Conservation (phyloP, 2,797 vertebrate species). For the Coreius guichenoti region DNA sequence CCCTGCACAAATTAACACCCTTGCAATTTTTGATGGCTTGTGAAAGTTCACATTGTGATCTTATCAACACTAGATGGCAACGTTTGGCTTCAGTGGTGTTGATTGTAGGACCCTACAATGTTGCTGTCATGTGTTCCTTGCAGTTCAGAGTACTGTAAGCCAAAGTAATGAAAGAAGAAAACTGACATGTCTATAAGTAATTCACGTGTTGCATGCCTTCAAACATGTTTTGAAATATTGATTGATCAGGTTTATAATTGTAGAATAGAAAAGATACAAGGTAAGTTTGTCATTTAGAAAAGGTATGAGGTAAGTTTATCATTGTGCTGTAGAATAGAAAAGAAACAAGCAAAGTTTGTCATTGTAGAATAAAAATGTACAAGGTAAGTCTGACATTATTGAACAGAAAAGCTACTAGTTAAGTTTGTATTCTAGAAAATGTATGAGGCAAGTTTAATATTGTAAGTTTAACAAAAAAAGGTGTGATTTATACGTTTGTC, state of each 20-base stretch:
- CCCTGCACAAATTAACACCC: constrained; percentile 67
- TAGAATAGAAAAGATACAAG: background rate
- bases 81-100: constrained; percentile 59
- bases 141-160: constrained; percentile 71
- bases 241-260: background rate
- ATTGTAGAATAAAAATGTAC: background rate
- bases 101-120: constrained; percentile 46
- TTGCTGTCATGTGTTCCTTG: constrained; percentile 70
- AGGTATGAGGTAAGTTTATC: background rate
- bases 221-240: constrained; percentile 2
- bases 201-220: constrained; percentile 16
- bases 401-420: background rate
- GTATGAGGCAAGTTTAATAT: background rate
- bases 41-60: constrained; percentile 62
- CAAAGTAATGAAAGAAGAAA: constrained; percentile 37
- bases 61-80: constrained; percentile 67
- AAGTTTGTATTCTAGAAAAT: too few relatives aligned
- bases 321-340: background rate
- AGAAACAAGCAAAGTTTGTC: background rate
- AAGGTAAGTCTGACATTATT: background rate
- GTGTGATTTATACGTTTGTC: background rate
- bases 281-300: background rate
- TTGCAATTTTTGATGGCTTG: constrained; percentile 60
- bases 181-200: background rate
- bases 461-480: background rate